Percentiles rank a stretch among this genome's conserved stretches.
Conservation (phyloP, 2,888 invertebrate genomes). For the Nysson spinosus region DNA sequence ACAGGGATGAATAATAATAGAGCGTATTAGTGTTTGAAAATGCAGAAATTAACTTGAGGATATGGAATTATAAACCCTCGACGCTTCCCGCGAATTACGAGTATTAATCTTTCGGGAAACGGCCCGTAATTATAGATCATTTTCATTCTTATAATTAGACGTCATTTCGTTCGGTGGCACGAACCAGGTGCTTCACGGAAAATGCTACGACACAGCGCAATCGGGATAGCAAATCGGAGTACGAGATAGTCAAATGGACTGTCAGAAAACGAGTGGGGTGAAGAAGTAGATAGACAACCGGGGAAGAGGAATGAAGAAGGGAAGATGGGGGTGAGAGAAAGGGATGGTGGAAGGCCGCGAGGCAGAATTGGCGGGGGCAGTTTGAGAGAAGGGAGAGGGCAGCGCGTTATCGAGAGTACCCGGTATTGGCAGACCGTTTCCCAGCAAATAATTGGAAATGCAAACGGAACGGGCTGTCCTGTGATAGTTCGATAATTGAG, state of each 20-base stretch:
- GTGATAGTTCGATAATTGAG: slow-evolving; percentile 77
- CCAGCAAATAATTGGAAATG: slow-evolving; percentile 77
- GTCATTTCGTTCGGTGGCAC: slow-evolving; percentile 28
- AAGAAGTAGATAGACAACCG: slow-evolving; percentile 19
- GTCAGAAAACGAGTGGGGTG: slow-evolving; percentile 3
- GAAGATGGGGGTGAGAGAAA: background rate
- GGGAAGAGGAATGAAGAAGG: slow-evolving; percentile 11
- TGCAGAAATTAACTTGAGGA: too few relatives aligned
- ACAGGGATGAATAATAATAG: background rate
- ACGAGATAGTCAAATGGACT: slow-evolving; percentile 16
- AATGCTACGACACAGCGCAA: slow-evolving; percentile 1
- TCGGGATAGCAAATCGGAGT: slow-evolving; percentile 16
- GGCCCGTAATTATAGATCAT: slow-evolving; percentile 18
- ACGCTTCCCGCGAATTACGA: background rate
- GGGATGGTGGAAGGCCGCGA: slow-evolving; percentile 23
- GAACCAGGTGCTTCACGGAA: slow-evolving; percentile 11
- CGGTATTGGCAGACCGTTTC: slow-evolving; percentile 77
- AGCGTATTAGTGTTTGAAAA: background rate
- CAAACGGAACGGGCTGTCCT: slow-evolving; percentile 74
- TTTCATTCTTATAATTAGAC: slow-evolving; percentile 35
- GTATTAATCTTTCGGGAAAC: background rate
- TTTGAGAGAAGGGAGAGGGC: slow-evolving; percentile 44
- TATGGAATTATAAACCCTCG: too few relatives aligned
- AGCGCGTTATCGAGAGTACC: slow-evolving; percentile 69
- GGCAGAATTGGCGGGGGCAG: slow-evolving; percentile 19